Evolutionary conservation across 1,140 invertebrate genomes (phyloP), one percentile per base, ranked within the genome.

Genomic region (Calliopsis andreniformis): DNA sequence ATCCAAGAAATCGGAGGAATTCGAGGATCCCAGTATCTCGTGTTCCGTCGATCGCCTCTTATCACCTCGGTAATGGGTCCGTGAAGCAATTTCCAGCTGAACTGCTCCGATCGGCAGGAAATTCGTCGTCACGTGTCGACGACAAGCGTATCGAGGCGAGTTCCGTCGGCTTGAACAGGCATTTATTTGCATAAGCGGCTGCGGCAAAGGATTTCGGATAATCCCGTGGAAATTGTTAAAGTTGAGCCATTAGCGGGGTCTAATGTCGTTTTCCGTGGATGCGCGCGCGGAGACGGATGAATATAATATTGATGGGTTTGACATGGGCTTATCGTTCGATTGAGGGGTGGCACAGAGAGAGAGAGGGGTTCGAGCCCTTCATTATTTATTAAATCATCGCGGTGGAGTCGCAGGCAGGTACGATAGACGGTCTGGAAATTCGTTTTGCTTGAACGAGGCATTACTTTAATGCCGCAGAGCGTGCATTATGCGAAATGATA

Each of bases 141-240:
- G 45, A 23, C 61, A 53, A 62, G 32, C 66, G 55, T 43, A 16
- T 53, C n/a, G 14, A 35, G 6, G 53, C 51, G 66, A 76, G 59
- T 58, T 35, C 47, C 64, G 58, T 10, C 28, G 51, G 56, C 63
- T 10, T 42, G 68, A 78, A 75, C 71, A 79, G 67, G 71, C 71
- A 80, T 87, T 87, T 86, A 87, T 87, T 87, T 75, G 62, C 79
- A 75, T 79, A 66, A 68, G 63, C 79, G 25, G 35, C 35, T 39
- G 35, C 10, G 68, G 63, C 62, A 79, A 82, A 87, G 80, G 84
- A 84, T 85, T 85, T 80, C 73, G 49, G 69, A 67, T 89, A 90
- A 90, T 90, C 86, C 63, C 68, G 89, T 89, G 88, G 84, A 90
- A 89, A 89, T 89, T 87, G 86, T 88, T 84, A 87, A 88, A 89